Percentiles rank a stretch among this genome's conserved stretches.
phyloP scores from a whole-genome alignment of 1,140 invertebrate species.

The Plutomurus gul region DNA sequence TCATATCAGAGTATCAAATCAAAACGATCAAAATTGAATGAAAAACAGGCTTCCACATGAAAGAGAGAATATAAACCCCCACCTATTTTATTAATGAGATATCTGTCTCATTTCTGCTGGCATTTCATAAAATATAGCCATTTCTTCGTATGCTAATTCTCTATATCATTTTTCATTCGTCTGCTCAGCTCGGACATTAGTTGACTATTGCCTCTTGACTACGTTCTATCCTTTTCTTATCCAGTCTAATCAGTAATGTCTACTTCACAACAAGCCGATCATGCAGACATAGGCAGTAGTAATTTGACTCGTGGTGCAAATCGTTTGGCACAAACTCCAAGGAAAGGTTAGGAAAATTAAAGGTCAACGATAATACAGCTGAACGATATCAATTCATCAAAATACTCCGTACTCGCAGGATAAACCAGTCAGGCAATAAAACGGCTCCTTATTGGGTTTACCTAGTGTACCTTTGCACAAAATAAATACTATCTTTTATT shows the following conservation, averaged over 20 bases:
- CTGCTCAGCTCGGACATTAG: background rate
- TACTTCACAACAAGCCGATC: background rate
- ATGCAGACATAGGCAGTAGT: background rate
- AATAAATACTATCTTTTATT: background rate
- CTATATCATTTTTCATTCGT: background rate
- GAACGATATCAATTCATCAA: slow-evolving; percentile 14
- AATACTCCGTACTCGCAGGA: background rate
- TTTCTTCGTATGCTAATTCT: background rate
- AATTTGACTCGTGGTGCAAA: background rate
- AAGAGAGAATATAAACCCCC: background rate
- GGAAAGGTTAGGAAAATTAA: background rate
- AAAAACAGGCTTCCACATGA: no score
- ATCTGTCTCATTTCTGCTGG: background rate
- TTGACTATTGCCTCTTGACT: background rate
- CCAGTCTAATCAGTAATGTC: background rate
- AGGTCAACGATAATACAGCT: background rate
- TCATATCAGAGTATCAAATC: no score
- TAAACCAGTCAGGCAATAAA: background rate
- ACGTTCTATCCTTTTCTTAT: slow-evolving; percentile 15
- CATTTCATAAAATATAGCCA: background rate
- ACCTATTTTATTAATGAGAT: background rate
- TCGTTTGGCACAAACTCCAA: background rate
- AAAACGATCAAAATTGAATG: background rate
- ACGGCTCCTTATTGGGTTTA: slow-evolving; percentile 10
- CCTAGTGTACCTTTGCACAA: background rate